A percentile compares a stretch with the other conserved stretches of the same genome.
Conservation (phyloP, 1,140 invertebrate species). For the Eurytemora carolleeae region DNA sequence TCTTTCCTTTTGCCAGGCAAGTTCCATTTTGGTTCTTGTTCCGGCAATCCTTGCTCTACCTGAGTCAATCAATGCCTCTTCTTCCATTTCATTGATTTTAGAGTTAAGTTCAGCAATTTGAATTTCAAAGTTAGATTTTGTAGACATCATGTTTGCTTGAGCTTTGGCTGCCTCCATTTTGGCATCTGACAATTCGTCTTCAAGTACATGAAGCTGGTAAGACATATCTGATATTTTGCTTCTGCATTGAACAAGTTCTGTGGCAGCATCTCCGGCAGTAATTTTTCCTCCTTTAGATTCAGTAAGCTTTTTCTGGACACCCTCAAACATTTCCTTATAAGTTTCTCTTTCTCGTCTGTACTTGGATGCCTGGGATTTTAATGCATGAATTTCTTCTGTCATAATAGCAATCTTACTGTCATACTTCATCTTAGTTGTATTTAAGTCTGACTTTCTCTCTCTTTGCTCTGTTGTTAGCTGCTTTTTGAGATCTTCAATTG, state of each 20-base stretch:
- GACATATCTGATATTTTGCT: conserved; percentile 38
- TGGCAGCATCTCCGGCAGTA: conserved; percentile 10
- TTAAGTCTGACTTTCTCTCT: conserved; percentile 55
- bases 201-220: conserved; percentile 58
- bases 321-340: conserved; percentile 72
- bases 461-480: conserved; percentile 49
- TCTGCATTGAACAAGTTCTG: conserved; percentile 19
- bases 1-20: conserved; percentile 86
- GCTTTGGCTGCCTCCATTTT: conserved; percentile 57
- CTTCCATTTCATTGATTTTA: conserved; percentile 67
- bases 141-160: conserved; percentile 69
- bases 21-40: conserved; percentile 63
- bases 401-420: conserved; percentile 65
- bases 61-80: conserved; percentile 26
- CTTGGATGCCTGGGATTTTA: conserved; percentile 52
- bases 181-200: conserved; percentile 67
- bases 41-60: conserved; percentile 56
- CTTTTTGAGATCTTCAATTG: conserved; percentile 10
- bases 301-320: conserved; percentile 55
- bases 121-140: conserved; percentile 66
- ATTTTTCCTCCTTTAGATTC: conserved; percentile 38
- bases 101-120: conserved; percentile 72
- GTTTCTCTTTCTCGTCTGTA: conserved; percentile 73
- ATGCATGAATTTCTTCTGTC: conserved; percentile 57
- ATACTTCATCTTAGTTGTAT: conserved; percentile 64